Evolutionary conservation across 2,888 invertebrate species (phyloP).

Genomic region (Cataglyphis albicans): DNA sequence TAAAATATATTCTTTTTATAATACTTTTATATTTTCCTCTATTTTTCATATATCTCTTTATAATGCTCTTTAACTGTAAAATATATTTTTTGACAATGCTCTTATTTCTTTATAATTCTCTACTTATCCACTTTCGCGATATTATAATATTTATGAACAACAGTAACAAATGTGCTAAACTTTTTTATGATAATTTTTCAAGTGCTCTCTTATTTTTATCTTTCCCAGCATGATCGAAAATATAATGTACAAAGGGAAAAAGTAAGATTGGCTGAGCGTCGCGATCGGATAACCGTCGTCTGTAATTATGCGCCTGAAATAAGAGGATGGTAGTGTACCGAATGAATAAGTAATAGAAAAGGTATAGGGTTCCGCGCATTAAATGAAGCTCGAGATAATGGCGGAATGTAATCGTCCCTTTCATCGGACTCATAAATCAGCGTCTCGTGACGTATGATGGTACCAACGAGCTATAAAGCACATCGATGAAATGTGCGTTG

Average conservation of each 20-base stretch:
- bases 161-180: neutral
- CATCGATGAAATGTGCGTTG: conserved; percentile 22
- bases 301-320: conserved; percentile 54
- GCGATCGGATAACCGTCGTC: conserved; percentile 36
- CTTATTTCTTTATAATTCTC: neutral
- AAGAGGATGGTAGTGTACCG: conserved; percentile 43
- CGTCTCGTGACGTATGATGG: conserved; percentile 40
- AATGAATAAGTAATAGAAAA: conserved; percentile 58
- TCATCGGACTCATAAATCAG: conserved; percentile 54
- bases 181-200: neutral
- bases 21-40: neutral
- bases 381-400: conserved; percentile 50
- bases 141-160: conserved; percentile 7
- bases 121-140: neutral
- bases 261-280: conserved; percentile 25
- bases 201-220: conserved; percentile 7
- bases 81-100: neutral
- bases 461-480: conserved; percentile 38
- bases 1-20: neutral
- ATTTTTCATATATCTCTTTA: neutral
- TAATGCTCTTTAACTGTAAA: neutral
- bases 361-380: conserved; percentile 46
- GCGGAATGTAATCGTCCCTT: conserved; percentile 56
- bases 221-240: conserved; percentile 31
- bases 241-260: conserved; percentile 28